Percentiles rank a stretch among this genome's conserved stretches.
Evolutionary conservation across 2,797 vertebrate genomes (phyloP).

Genomic region (Antennarius maculatus): DNA sequence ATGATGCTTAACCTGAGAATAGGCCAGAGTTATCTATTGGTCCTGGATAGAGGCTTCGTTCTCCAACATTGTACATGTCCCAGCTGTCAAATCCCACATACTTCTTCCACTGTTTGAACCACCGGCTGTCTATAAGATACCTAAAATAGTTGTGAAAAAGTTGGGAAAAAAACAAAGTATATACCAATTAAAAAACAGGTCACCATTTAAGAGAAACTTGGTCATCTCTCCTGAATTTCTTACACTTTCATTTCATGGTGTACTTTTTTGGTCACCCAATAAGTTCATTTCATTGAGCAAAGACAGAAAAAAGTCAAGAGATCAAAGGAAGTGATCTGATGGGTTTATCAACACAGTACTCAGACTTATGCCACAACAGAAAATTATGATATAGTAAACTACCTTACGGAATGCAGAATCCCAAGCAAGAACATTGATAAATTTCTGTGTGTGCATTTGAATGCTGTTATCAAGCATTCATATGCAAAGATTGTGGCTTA

Average conservation of each 20-base stretch:
- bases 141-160: constrained; percentile 68
- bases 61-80: constrained; percentile 94
- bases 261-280: not conserved
- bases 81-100: constrained; percentile 97
- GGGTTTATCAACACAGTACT: constrained; percentile 7
- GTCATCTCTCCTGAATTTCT: not conserved
- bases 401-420: constrained; percentile 51
- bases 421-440: constrained; percentile 61
- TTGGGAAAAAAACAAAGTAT: too few relatives aligned
- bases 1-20: constrained; percentile 85
- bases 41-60: constrained; percentile 90
- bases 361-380: constrained; percentile 9
- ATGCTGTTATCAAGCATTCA: constrained; percentile 55
- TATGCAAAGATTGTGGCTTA: constrained; percentile 3
- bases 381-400: constrained; percentile 52
- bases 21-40: constrained; percentile 95
- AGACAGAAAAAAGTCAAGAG: not conserved
- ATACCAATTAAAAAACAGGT: constrained; percentile 1
- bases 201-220: not conserved
- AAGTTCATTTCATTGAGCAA: not conserved
- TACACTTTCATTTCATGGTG: not conserved
- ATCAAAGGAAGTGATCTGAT: not conserved
- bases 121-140: constrained; percentile 95
- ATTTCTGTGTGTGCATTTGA: too few relatives aligned
- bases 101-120: constrained; percentile 99